Percentiles rank a stretch among this genome's conserved stretches.
Conservation (phyloP, 1,140 invertebrate genomes). For the Adoxophyes honmai region DNA sequence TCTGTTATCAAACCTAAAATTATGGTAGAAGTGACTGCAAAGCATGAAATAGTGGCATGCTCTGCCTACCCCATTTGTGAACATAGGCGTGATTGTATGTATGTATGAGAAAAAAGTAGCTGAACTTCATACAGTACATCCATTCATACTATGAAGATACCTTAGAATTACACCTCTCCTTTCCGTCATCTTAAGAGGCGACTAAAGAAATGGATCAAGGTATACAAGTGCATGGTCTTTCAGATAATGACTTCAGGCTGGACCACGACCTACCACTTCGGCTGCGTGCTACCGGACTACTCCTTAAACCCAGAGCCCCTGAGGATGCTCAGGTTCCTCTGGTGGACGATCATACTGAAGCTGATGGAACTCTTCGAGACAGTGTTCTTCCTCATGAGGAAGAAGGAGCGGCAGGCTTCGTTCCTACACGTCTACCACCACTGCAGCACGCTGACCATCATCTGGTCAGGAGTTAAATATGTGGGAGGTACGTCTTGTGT, state of each 20-base stretch:
- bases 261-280: conserved; percentile 80
- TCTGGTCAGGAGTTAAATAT: conserved; percentile 85
- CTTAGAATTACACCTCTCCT: no score
- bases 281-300: conserved; percentile 85
- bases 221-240: conserved; percentile 1
- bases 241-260: conserved; percentile 72
- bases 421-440: conserved; percentile 88
- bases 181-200: no score
- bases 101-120: no score
- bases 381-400: conserved; percentile 83
- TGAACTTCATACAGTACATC: no score
- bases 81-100: no score
- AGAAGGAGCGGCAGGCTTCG: conserved; percentile 84
- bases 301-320: conserved; percentile 79
- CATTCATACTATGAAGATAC: no score
- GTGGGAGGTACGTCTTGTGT: conserved; percentile 79
- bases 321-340: conserved; percentile 78
- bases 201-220: no score
- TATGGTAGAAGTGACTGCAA: no score
- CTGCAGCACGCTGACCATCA: conserved; percentile 79
- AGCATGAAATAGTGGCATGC: no score
- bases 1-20: no score
- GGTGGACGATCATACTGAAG: conserved; percentile 66
- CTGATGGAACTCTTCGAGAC: conserved; percentile 64
- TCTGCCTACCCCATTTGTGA: no score